Evolutionary conservation across 1,140 invertebrate genomes (phyloP), one percentile per base, ranked within the genome.

Genomic region (Saccostrea glomerata): DNA sequence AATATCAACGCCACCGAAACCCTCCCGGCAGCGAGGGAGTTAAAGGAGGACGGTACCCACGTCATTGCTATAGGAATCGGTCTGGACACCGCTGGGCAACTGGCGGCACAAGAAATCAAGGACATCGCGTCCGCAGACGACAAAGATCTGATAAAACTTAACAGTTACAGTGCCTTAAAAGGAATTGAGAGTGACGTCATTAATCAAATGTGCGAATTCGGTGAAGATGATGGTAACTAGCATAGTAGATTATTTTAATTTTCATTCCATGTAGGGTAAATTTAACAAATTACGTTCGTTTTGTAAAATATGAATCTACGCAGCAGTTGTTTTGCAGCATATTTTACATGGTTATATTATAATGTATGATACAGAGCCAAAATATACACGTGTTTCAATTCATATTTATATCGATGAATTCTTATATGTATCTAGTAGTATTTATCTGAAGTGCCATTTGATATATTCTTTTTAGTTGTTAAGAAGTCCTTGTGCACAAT

Each of bases 1-100:
- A 94, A 94, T 88, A 87, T 94, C 36, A 92, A 94, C 82, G 87
- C 90, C 25, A 83, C 91, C 2, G 91, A 93, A 40, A 95, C 94
- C 4, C 87, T 94, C 5, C 90, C 92, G 3, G 90, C 90, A 0
- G 94, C 93, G 1, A 85, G 89, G 12, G 87, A 89, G 40, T 89
- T 94, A 7, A 94, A 93, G 88, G 20, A 88, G 15, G 88, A 82
- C 1, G 92, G 90, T 17, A 89, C 90, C 0, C 91, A 88, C 63
- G 89, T 94, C n/a, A 92, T 93, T 25, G 86, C 87, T 2, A 89
- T 94, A 58, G 93, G 92, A 20, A 90, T 94, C 47, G 92, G 88
- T 20, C 87, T 94, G 7, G 70, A 77, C 30, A 77, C 25, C 7
- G 70, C 70, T 15, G 70, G 70, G 9, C 25, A 36, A 17, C 13